phyloP scores from a whole-genome alignment of 2,113 vertebrate genomes.

The Megalops atlanticus region DNA sequence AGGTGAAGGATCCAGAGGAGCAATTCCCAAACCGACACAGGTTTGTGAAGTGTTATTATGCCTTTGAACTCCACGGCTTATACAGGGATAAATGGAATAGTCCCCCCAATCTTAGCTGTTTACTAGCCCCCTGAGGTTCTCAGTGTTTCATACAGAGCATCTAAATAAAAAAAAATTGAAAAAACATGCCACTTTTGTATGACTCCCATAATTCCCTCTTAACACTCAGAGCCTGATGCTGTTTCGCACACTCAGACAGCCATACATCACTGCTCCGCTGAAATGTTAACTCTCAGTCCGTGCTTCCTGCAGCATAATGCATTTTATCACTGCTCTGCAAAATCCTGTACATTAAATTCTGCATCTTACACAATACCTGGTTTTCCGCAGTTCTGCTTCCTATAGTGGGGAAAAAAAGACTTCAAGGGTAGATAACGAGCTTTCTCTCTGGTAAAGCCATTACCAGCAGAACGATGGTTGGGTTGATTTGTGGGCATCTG shows the following conservation, averaged over 20 bases:
- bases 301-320: not conserved
- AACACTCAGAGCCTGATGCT: not conserved
- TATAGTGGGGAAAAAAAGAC: not conserved
- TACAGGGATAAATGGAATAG: not conserved
- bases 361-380: not conserved
- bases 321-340: slow-evolving; percentile 8
- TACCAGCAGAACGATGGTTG: not conserved
- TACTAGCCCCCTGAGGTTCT: not conserved
- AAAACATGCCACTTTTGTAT: not conserved
- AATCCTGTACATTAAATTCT: slow-evolving; percentile 7
- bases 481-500: slow-evolving; percentile 60
- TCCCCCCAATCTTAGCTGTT: not conserved
- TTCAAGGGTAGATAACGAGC: not conserved
- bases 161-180: not conserved
- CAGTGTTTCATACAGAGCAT: not conserved
- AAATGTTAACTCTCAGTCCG: not conserved
- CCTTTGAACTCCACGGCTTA: not conserved
- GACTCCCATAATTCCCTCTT: not conserved
- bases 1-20: not conserved
- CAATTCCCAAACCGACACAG: not conserved
- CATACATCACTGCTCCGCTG: not conserved
- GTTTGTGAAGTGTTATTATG: not conserved
- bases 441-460: slow-evolving; percentile 19
- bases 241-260: no score
- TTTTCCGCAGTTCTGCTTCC: not conserved